phyloP scores from a whole-genome alignment of 2,888 invertebrate species.

The Eutolmus rufibarbis region DNA sequence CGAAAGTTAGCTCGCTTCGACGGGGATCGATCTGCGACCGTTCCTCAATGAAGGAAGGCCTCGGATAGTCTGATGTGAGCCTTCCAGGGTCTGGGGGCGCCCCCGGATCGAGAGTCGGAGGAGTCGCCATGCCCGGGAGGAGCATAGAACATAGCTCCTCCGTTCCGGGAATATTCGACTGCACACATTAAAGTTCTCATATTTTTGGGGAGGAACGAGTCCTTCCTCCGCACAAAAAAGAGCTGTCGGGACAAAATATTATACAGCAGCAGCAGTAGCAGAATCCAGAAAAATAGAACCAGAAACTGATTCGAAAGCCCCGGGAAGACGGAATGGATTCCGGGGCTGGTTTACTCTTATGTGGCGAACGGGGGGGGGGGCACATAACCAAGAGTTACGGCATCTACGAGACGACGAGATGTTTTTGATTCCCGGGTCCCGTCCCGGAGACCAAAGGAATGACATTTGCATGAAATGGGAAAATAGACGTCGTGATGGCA shows the following conservation, averaged over 20 bases:
- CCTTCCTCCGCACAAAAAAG: background rate
- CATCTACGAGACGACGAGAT: conserved; percentile 46
- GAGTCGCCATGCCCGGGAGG: conserved; percentile 1
- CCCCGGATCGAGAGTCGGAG: background rate
- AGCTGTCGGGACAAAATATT: conserved; percentile 42
- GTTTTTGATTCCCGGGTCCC: conserved; percentile 41
- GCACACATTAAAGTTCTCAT: conserved; percentile 46
- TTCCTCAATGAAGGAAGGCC: conserved; percentile 37
- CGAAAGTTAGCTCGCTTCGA: conserved; percentile 38
- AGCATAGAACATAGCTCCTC: background rate
- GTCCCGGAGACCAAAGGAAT: conserved; percentile 38
- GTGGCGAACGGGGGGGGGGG: conserved; percentile 36
- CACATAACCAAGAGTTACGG: conserved; percentile 45
- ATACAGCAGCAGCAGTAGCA: conserved; percentile 11
- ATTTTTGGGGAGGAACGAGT: conserved; percentile 30
- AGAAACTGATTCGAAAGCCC: conserved; percentile 36
- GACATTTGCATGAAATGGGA: conserved; percentile 48
- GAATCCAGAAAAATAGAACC: conserved; percentile 39
- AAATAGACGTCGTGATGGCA: conserved; percentile 44
- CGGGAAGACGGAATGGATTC: conserved; percentile 29
- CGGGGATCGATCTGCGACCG: conserved; percentile 46
- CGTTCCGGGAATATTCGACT: conserved; percentile 32
- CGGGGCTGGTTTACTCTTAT: conserved; percentile 32
- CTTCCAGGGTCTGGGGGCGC: background rate
- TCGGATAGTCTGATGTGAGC: background rate